These are phyloP conservation scores for Archilochus colubris DNA, from an alignment of 2,113 vertebrate genomes.

Conservation along the genomic window DNA sequence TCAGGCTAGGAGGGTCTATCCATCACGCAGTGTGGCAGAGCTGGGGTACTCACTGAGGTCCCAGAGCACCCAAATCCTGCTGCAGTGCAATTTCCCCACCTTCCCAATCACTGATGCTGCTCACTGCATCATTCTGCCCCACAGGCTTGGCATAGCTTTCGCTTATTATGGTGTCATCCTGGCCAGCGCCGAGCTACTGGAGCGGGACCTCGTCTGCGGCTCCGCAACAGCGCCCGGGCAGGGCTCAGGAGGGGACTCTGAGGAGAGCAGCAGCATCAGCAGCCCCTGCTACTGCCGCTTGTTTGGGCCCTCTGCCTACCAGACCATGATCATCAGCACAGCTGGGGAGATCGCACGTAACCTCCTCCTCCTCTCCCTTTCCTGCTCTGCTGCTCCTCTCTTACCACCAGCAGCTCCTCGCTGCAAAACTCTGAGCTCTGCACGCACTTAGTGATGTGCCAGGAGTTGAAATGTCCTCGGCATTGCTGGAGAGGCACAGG, in stretches of 20 bases:
- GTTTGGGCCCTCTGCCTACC: conserved; percentile 83
- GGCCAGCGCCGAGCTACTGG: conserved; percentile 89
- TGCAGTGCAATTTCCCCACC: neutral
- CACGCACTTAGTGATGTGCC: accelerated
- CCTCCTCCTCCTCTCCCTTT: neutral
- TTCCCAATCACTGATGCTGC: accelerated
- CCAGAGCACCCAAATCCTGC: neutral
- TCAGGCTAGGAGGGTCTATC: neutral
- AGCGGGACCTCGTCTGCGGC: conserved; percentile 85
- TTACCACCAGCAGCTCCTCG: neutral
- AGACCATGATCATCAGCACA: conserved; percentile 91
- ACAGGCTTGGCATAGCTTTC: conserved; percentile 93
- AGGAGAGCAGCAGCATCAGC: conserved; percentile 60
- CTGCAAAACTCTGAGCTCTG: neutral
- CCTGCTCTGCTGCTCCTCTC: neutral
- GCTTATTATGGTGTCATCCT: conserved; percentile 91
- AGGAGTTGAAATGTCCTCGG: accelerated
- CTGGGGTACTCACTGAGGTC: too few relatives aligned
- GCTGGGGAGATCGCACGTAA: conserved; percentile 88
- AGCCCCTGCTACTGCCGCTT: conserved; percentile 85
- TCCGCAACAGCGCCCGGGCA: neutral
- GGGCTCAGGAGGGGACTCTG: conserved; percentile 37
- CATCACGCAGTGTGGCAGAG: neutral
- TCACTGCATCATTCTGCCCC: neutral
- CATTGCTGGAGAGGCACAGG: neutral